Conservation (phyloP, 1,140 invertebrate species). For the Trachelipus rathkii region DNA sequence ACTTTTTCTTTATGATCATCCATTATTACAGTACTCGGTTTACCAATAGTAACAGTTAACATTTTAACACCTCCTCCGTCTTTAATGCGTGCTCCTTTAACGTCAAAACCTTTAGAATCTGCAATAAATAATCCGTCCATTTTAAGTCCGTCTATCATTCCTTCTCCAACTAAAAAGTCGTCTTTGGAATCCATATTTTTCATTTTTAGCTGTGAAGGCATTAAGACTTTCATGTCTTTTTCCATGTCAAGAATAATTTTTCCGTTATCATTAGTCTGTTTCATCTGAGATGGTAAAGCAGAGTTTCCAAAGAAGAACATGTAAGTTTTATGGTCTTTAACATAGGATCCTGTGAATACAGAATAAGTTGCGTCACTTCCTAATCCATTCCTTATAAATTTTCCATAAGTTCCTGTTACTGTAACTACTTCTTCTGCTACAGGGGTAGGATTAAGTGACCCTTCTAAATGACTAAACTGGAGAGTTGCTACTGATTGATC, state of each 20-base stretch:
- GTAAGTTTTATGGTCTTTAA: slow-evolving; percentile 48
- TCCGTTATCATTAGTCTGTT: slow-evolving; percentile 43
- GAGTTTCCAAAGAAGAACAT: slow-evolving; percentile 50
- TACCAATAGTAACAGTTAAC: slow-evolving; percentile 46
- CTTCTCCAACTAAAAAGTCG: slow-evolving; percentile 39
- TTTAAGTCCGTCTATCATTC: slow-evolving; percentile 44
- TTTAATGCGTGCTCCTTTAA: slow-evolving; percentile 39
- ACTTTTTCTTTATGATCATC: not conserved
- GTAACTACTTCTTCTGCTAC: slow-evolving; percentile 46
- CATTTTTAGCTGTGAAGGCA: slow-evolving; percentile 40
- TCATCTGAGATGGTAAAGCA: slow-evolving; percentile 36
- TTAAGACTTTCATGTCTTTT: slow-evolving; percentile 46
- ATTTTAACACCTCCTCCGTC: slow-evolving; percentile 44
- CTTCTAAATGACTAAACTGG: slow-evolving; percentile 24
- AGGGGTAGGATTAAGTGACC: slow-evolving; percentile 27
- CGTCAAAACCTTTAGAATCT: slow-evolving; percentile 45
- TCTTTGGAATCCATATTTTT: slow-evolving; percentile 28
- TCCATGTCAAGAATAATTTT: slow-evolving; percentile 47
- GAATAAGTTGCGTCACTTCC: slow-evolving; percentile 47
- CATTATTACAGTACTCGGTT: not conserved
- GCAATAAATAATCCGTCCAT: slow-evolving; percentile 49
- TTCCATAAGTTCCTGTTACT: slow-evolving; percentile 48
- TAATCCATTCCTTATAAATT: slow-evolving; percentile 46
- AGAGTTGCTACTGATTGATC: slow-evolving; percentile 35
- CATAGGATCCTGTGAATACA: slow-evolving; percentile 49